Conservation (phyloP, 2,113 vertebrate genomes). For the Platichthys stellatus region DNA sequence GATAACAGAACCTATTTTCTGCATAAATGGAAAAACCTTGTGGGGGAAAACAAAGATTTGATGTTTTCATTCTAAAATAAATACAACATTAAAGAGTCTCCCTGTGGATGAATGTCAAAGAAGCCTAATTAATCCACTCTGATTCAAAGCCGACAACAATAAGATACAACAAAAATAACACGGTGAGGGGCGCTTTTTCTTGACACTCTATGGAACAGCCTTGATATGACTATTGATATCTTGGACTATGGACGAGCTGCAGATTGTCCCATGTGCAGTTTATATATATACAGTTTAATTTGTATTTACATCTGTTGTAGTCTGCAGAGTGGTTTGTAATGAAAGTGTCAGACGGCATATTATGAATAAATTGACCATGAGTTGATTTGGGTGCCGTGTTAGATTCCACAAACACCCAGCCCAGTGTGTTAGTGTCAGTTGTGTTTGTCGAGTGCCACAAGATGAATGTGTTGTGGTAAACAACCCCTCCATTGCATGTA, state of each 20-base stretch:
- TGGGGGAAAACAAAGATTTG: slow-evolving; percentile 9
- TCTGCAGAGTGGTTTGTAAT: slow-evolving; percentile 33
- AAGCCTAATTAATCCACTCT: background rate
- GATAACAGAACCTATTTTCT: background rate
- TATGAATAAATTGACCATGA: slow-evolving; percentile 35
- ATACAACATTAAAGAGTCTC: no score
- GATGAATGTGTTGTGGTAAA: slow-evolving; percentile 38
- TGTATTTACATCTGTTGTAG: slow-evolving; percentile 34
- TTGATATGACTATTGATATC: slow-evolving; percentile 10
- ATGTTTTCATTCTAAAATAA: background rate
- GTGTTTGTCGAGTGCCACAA: slow-evolving; percentile 19
- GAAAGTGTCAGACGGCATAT: slow-evolving; percentile 34
- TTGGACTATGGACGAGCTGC: background rate
- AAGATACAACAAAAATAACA: background rate
- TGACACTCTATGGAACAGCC: background rate
- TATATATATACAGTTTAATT: slow-evolving; percentile 23
- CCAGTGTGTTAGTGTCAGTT: slow-evolving; percentile 29
- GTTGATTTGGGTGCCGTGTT: slow-evolving; percentile 19
- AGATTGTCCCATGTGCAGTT: slow-evolving; percentile 7
- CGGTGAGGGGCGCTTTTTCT: background rate
- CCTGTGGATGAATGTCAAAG: background rate
- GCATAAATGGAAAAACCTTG: slow-evolving; percentile 1
- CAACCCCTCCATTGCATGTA: background rate
- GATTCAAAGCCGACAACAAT: slow-evolving; percentile 14
- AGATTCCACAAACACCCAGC: slow-evolving; percentile 6